A percentile compares a stretch with the other conserved stretches of the same genome.
Conservation (phyloP, 2,888 invertebrate species). For the Cepaea hortensis region DNA sequence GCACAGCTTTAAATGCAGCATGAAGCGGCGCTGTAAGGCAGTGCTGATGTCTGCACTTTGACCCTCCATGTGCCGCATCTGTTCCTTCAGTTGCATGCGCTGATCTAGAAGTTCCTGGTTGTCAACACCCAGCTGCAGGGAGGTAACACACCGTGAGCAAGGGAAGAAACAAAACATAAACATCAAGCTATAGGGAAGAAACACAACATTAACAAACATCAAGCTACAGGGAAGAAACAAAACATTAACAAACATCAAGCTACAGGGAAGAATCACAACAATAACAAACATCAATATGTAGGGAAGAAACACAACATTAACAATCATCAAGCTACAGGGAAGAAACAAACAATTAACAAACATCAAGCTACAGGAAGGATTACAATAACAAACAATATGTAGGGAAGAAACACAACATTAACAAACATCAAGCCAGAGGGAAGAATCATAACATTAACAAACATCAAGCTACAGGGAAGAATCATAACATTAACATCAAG, state of each 20-base stretch:
- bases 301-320: neutral
- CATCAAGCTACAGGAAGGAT: too few species aligned
- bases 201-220: slow-evolving; percentile 51
- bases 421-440: too few species aligned
- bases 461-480: too few species aligned
- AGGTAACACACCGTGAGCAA: too few species aligned
- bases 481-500: too few species aligned
- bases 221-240: slow-evolving; percentile 57
- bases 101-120: slow-evolving; percentile 72
- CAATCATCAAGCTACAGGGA: too few species aligned
- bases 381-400: too few species aligned
- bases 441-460: too few species aligned
- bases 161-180: neutral
- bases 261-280: neutral
- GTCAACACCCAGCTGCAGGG: slow-evolving; percentile 63
- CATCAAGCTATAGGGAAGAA: neutral
- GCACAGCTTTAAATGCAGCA: slow-evolving; percentile 68
- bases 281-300: too few species aligned
- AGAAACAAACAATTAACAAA: too few species aligned
- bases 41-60: slow-evolving; percentile 61
- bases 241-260: neutral
- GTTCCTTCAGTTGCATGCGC: slow-evolving; percentile 64
- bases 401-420: too few species aligned
- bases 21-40: slow-evolving; percentile 65
- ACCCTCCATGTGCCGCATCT: slow-evolving; percentile 63